phyloP scores from a whole-genome alignment of 2,113 vertebrate species.

The Chrysemys picta region DNA sequence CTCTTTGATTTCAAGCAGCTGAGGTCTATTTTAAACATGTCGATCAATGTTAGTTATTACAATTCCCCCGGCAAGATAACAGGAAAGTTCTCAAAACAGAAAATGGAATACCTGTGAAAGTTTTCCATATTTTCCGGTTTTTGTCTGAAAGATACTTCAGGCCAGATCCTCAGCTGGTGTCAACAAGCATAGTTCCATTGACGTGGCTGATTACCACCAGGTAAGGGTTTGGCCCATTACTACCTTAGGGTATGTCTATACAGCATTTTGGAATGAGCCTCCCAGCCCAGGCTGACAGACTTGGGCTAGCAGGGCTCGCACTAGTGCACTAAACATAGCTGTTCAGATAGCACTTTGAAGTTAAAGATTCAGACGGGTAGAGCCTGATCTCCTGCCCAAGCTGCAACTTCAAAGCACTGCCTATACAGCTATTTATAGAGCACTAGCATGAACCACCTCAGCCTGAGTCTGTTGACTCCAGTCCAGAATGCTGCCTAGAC shows the following conservation, averaged over 20 bases:
- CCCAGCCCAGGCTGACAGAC: not conserved
- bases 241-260: not conserved
- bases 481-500: not conserved
- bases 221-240: not conserved
- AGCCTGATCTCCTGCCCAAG: not conserved
- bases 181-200: not conserved
- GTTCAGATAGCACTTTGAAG: not conserved
- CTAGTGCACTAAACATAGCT: not conserved
- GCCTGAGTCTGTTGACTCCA: not conserved
- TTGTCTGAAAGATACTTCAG: not conserved
- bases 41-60: not conserved
- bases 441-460: not conserved
- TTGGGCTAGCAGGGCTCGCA: not conserved
- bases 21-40: not conserved
- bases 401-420: not conserved
- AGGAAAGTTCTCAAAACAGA: slow-evolving; percentile 58
- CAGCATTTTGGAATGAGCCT: not conserved
- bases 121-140: not conserved
- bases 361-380: not conserved
- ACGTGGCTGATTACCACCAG: not conserved
- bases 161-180: slow-evolving; percentile 6
- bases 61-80: slow-evolving; percentile 34
- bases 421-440: not conserved
- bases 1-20: slow-evolving; percentile 29
- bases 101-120: slow-evolving; percentile 24